Evolutionary conservation across 1,140 invertebrate species (phyloP).

Genomic region (Trialeurodes vaporariorum): DNA sequence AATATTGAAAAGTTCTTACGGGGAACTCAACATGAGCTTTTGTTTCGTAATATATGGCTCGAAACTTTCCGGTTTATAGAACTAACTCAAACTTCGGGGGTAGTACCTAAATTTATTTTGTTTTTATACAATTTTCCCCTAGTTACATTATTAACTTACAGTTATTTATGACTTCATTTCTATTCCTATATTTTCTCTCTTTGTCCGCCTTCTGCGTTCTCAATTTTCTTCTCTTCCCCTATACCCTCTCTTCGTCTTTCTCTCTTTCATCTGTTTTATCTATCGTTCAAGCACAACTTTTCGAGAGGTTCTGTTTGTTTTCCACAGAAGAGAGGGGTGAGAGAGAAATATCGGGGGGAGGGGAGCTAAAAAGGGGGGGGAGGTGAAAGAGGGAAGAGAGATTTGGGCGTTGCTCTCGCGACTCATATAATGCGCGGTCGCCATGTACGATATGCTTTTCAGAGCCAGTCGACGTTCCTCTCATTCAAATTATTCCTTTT

Average conservation of each 20-base stretch:
- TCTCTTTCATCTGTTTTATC: neutral
- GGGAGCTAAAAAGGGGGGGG: neutral
- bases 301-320: neutral
- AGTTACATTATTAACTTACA: neutral
- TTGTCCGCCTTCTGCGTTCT: no score
- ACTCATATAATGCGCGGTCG: neutral
- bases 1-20: conserved; percentile 1
- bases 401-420: neutral
- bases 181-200: no score
- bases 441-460: neutral
- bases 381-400: neutral
- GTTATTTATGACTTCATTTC: conserved; percentile 1
- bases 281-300: no score
- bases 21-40: neutral
- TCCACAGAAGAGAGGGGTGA: no score
- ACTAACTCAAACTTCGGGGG: neutral
- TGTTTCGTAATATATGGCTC: neutral
- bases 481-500: neutral
- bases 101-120: conserved; percentile 1
- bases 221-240: neutral
- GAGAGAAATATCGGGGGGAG: no score
- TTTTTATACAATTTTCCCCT: neutral
- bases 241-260: neutral
- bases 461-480: neutral
- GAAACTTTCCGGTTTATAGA: neutral